Base-by-base conservation (phyloP, 2,797 vertebrate species). In the Spheniscus humboldti region DNA sequence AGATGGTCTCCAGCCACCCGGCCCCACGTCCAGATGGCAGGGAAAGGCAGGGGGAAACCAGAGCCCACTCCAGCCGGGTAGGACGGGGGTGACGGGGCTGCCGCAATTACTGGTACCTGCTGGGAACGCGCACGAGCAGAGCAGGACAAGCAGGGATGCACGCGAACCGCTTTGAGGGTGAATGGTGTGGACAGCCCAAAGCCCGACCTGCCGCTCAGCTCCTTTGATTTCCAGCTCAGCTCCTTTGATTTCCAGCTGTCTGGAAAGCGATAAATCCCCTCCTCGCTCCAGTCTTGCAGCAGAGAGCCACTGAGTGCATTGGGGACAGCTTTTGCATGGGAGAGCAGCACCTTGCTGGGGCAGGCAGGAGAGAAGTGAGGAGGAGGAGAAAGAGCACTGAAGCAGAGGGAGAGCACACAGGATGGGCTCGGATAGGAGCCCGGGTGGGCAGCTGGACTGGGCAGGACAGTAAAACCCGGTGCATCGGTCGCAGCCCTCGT, bases 1-100 rank as follows among this genome's bases (percentile, higher is more conserved):
- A 81, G 92, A 77, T 90, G 87, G 85, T 90, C 90, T 86, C 90
- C 85, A 91, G 88, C 57, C 62, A 56, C 64, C 45, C 15, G 0
- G 79, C 87, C 90, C 48, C 13, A 0, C 0, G 0, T 75, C 88
- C 96, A 96, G 86, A 90, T 92, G 93, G 90, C 69, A 86, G 41
- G 14, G 84, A 73, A 66, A 69, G 71, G 48, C 71, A 45, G 11
- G 30, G 73, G 69, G 92, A 91, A 88, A 94, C 20, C 82, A 72
- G 72, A 92, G 31, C 68, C 68, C 0, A 0, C 57, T 76, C 66
- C 63, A 59, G 78, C 43, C 2, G 1, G n/a, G 66, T 17, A 35
- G 50, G 45, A n/a, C 1, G 4, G 57, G 17, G 41, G 9, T 20
- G 37, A 33, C 0, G 2, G 45, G 56, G 64, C 43, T 39, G 23